Evolutionary conservation across 2,113 vertebrate species (phyloP), one percentile per base, ranked within the genome.

Genomic region (Poecile atricapillus): DNA sequence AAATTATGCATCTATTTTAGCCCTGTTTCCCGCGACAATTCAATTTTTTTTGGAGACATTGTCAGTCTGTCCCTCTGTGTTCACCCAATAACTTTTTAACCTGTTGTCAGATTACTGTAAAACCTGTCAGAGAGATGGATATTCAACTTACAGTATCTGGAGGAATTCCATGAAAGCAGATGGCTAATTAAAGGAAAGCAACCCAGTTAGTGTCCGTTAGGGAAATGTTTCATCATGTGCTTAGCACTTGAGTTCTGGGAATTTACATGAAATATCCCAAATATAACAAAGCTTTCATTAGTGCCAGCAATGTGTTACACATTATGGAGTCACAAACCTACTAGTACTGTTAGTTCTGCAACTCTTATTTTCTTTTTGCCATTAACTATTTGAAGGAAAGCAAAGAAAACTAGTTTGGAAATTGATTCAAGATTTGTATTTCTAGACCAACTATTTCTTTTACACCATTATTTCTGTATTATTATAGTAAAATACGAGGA

Each of bases 151-250:
- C 2, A 90, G 20, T 83, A 70, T 83, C 71, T 90, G 87, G 79
- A 90, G 49, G 53, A 87, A 89, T 91, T 87, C 68, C 84, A 73
- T 62, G 33, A 39, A 87, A 93, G 44, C 81, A 91, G 90, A 76
- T 83, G 84, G 77, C 81, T 94, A 91, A 94, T 83, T 89, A 86
- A 80, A 91, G 49, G 71, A 89, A 91, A 93, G 50, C 59, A 81
- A 49, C 19, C 44, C 77, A 95, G 22, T 83, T 81, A 93, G 55
- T 47, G 59, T 56, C 80, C 2, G 0, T 49, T 30, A 94, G 63
- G 90, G 68, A 95, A 80, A 73, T 73, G 27, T 56, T 83, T 93
- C 41, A 87, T 80, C 30, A 5, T 56, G 50, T 91, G 44, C 71
- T 83, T 68, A 80, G 64, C 47, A 39, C n/a, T 82, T 24, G 59